A percentile compares a stretch with the other conserved stretches of the same genome.
Conservation (phyloP, 1,140 invertebrate genomes). For the Ooceraea biroi region DNA sequence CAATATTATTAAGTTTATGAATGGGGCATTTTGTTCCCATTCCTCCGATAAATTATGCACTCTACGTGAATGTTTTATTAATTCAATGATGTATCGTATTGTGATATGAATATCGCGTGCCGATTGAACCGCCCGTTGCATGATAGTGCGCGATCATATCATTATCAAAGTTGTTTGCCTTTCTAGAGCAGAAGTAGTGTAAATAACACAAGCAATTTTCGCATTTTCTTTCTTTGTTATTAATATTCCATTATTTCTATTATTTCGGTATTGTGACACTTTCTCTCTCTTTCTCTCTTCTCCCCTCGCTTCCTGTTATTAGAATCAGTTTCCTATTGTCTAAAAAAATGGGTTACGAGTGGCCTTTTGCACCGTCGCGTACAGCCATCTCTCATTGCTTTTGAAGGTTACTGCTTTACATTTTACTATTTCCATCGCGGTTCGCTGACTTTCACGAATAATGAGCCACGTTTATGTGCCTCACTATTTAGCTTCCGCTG, state of each 20-base stretch:
- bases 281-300: neutral
- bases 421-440: conserved; percentile 40
- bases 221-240: conserved; percentile 24
- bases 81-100: conserved; percentile 3
- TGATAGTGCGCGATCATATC: conserved; percentile 43
- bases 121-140: neutral
- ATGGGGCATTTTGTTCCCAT: neutral
- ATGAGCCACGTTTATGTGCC: conserved; percentile 24
- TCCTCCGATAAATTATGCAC: conserved; percentile 4
- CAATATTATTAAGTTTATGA: neutral
- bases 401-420: conserved; percentile 20
- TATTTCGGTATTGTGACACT: conserved; percentile 8
- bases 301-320: conserved; percentile 33
- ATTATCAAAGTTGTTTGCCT: conserved; percentile 25
- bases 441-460: conserved; percentile 31
- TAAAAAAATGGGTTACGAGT: conserved; percentile 13
- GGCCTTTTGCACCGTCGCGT: neutral
- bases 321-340: conserved; percentile 26
- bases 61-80: conserved; percentile 40
- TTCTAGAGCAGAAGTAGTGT: conserved; percentile 1
- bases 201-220: conserved; percentile 27
- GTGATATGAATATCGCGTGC: neutral
- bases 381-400: neutral
- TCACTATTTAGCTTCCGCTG: neutral
- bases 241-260: conserved; percentile 35